Conservation (phyloP, 2,797 vertebrate species). For the Myotis pilosus region DNA sequence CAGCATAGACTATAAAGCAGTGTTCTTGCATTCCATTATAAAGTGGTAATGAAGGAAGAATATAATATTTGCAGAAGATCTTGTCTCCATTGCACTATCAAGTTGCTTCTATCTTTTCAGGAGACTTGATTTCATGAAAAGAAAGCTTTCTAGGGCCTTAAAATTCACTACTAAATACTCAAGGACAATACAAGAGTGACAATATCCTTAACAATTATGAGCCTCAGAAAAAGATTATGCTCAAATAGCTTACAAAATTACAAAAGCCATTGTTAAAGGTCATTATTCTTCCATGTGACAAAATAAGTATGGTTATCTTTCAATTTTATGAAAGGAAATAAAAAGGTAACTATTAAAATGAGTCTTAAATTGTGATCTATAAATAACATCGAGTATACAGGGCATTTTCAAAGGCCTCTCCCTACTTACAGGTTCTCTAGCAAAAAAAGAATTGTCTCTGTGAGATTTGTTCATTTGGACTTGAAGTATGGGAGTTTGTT, state of each 20-base stretch:
- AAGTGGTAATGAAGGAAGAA: slow-evolving; percentile 41
- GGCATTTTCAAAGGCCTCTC: not conserved
- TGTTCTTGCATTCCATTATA: slow-evolving; percentile 52
- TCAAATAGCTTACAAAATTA: slow-evolving; percentile 28
- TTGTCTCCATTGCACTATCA: not conserved
- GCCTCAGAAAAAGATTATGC: slow-evolving; percentile 29
- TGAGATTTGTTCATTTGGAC: not conserved
- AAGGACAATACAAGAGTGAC: not conserved
- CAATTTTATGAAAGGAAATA: slow-evolving; percentile 38
- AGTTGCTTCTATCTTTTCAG: not conserved
- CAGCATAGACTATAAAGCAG: not conserved
- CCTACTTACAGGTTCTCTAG: not conserved
- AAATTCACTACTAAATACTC: not conserved
- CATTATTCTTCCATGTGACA: slow-evolving; percentile 45
- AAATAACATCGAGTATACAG: slow-evolving; percentile 37
- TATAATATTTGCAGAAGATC: slow-evolving; percentile 9
- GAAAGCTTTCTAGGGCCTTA: slow-evolving; percentile 36
- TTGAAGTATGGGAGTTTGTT: not conserved
- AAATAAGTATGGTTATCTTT: slow-evolving; percentile 15
- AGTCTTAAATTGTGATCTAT: not conserved
- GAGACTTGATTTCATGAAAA: slow-evolving; percentile 52
- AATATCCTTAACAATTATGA: slow-evolving; percentile 17
- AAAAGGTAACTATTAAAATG: slow-evolving; percentile 37
- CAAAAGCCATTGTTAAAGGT: slow-evolving; percentile 53
- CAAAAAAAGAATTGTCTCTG: not conserved